Conservation (phyloP, 2,888 invertebrate species). For the Lutraria lutraria region DNA sequence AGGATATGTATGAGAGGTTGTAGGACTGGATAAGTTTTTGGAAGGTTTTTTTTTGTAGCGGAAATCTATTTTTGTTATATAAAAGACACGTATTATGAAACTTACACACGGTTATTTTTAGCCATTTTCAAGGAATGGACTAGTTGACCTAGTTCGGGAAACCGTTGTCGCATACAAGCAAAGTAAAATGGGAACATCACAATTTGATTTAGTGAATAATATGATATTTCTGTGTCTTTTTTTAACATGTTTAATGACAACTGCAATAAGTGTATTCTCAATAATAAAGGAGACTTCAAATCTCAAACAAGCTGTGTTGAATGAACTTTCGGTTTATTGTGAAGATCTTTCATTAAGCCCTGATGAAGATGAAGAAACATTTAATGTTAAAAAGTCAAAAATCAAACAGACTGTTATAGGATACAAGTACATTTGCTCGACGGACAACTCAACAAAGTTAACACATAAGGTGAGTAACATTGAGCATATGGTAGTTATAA, state of each 20-base stretch:
- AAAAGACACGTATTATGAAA: no score
- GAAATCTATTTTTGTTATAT: no score
- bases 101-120: no score
- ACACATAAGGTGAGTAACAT: not conserved
- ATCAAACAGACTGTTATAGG: not conserved
- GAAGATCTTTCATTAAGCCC: slow-evolving; percentile 1
- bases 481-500: no score
- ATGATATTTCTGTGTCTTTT: no score
- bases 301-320: not conserved
- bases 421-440: not conserved
- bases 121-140: no score
- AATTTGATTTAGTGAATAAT: no score
- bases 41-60: no score
- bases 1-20: no score
- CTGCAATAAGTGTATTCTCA: not conserved
- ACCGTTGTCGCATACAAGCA: not conserved
- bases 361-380: slow-evolving; percentile 1
- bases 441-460: not conserved
- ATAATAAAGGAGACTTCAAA: not conserved
- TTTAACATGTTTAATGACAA: no score
- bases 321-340: not conserved
- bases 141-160: no score
- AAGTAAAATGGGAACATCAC: not conserved
- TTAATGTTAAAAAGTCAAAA: not conserved
- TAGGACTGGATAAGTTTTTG: no score